A percentile compares a stretch with the other conserved stretches of the same genome.
Conservation (phyloP, 92 coral and sea anemone genomes). For the Phenganax marumi region DNA sequence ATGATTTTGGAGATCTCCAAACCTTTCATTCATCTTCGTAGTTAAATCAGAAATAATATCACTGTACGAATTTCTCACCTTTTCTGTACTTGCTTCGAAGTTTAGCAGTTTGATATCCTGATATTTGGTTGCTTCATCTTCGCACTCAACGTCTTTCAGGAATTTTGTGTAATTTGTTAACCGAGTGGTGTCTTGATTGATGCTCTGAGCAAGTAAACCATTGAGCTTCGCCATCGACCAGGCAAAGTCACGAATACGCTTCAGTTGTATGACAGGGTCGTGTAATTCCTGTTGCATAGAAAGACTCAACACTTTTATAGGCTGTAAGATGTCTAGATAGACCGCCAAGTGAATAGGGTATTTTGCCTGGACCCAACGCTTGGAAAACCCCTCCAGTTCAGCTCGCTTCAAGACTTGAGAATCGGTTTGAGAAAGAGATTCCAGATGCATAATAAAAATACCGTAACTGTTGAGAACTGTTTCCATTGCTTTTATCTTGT, state of each 20-base stretch:
- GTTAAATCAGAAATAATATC: background rate
- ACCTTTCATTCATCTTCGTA: background rate
- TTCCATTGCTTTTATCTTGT: slow-evolving; percentile 14
- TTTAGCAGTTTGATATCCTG: background rate
- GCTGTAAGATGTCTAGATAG: background rate
- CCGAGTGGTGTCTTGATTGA: background rate
- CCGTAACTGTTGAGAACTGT: slow-evolving; percentile 6
- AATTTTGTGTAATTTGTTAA: slow-evolving; percentile 1
- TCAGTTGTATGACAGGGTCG: background rate
- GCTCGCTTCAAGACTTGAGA: background rate
- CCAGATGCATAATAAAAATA: background rate
- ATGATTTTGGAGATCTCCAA: background rate
- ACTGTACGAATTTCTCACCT: background rate
- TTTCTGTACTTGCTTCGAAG: background rate
- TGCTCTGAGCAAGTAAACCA: background rate
- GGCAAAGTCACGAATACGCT: background rate
- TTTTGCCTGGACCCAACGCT: background rate
- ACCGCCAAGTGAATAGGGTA: background rate
- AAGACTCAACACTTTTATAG: background rate
- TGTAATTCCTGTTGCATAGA: background rate
- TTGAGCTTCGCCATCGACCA: background rate
- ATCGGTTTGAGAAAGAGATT: slow-evolving; percentile 19
- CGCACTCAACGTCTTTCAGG: background rate
- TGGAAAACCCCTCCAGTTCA: background rate
- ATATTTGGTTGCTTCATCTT: background rate